Evolutionary conservation across 2,888 invertebrate species (phyloP), one percentile per base, ranked within the genome.

Genomic region (Erannis defoliaria): DNA sequence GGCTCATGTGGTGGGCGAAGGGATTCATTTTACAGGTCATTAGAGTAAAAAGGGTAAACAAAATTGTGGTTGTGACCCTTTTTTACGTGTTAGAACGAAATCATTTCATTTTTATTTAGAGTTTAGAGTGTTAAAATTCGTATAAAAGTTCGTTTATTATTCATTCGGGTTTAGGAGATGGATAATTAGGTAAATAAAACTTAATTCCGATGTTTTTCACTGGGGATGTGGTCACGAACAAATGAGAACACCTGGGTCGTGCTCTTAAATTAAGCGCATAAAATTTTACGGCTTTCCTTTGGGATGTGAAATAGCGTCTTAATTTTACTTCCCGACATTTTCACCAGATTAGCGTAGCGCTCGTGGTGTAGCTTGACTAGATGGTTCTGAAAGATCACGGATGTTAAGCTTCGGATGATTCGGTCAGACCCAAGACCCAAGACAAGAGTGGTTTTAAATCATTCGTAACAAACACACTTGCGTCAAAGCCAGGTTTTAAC

Each of bases 21-120:
- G 74, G 78, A 80, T 82, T 81, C 76, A 82, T 88, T 90, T 88
- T 82, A 88, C 88, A 86, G 86, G 82, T 88, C 89, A 89, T 88
- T 89, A 86, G 82, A 82, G 77, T 78, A 82, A 86, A 80, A 85
- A 84, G 84, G 84, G 82, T 82, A 80, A 82, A 84, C 82, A 83
- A 83, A 86, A 84, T 76, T 80, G 75, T 76, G 74, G 68, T 67
- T 54, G 63, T 68, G 73, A 78, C 70, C 76, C 75, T 77, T 75
- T 70, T 68, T 71, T 70, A 69, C 59, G 66, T 45, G 66, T 74
- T 72, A 57, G 66, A 76, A 72, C 64, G 55, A 66, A 75, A 71
- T 67, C 48, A 71, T 76, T 69, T 62, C 51, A 64, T 68, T 72
- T 70, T 75, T 72, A 72, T 62, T 66, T 66, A 43, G 49, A 60